phyloP scores from a whole-genome alignment of 64 coral and sea anemone genomes.

The Pocillopora verrucosa region DNA sequence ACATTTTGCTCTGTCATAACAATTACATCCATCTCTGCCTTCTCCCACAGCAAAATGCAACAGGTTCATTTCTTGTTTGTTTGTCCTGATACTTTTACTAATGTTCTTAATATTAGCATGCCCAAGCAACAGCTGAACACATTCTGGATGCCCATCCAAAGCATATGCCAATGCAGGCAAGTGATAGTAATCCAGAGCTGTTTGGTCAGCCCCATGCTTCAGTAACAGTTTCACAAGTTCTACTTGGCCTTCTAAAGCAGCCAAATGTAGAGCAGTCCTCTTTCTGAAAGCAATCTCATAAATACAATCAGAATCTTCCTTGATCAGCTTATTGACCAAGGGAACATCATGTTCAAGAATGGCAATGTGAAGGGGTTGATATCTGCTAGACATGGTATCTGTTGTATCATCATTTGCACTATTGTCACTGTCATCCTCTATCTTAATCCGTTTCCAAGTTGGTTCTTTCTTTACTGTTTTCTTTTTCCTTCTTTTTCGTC shows the following conservation, averaged over 20 bases:
- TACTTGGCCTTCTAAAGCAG: conserved; percentile 60
- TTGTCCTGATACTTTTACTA: conserved; percentile 47
- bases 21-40: conserved; percentile 24
- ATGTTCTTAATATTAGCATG: conserved; percentile 49
- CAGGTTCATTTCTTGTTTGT: conserved; percentile 60
- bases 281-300: conserved; percentile 63
- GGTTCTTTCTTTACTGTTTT: conserved; percentile 19
- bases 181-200: conserved; percentile 53
- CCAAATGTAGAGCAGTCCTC: conserved; percentile 76
- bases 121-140: conserved; percentile 50
- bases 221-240: conserved; percentile 79
- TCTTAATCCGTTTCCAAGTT: conserved; percentile 74
- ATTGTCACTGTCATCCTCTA: conserved; percentile 65
- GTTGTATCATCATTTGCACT: conserved; percentile 21
- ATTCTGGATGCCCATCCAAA: conserved; percentile 73
- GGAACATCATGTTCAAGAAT: conserved; percentile 59
- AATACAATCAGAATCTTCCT: conserved; percentile 52
- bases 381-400: neutral
- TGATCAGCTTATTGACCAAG: conserved; percentile 32
- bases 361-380: conserved; percentile 33
- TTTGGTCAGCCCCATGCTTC: conserved; percentile 52
- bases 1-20: conserved; percentile 53
- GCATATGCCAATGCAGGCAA: conserved; percentile 79
- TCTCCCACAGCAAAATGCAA: conserved; percentile 86
- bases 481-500: conserved; percentile 23